Conservation (phyloP, 2,113 vertebrate genomes). For the Echinops telfairi region DNA sequence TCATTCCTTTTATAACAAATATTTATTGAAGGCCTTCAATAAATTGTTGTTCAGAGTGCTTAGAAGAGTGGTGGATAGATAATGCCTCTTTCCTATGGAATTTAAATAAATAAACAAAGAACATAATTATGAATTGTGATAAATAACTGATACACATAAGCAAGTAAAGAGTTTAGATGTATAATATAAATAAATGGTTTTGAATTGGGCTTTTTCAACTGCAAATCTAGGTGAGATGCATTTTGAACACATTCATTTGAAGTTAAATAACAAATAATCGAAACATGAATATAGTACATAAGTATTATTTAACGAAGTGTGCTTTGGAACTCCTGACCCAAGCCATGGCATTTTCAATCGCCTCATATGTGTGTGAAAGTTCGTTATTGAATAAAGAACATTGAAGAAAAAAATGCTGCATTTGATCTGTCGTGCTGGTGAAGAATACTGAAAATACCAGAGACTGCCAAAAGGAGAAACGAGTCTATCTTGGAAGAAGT, state of each 20-base stretch:
- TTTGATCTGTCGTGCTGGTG: too few species aligned
- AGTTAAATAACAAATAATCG: not conserved
- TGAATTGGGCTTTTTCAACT: not conserved
- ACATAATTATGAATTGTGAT: not conserved
- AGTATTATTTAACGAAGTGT: not conserved
- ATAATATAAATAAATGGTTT: not conserved
- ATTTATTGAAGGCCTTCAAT: not conserved
- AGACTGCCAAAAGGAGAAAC: too few species aligned
- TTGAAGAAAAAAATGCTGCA: too few species aligned
- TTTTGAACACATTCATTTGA: not conserved
- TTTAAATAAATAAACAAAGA: not conserved
- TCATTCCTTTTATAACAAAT: not conserved
- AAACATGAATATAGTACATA: not conserved
- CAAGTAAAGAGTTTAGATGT: not conserved
- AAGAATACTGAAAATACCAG: too few species aligned
- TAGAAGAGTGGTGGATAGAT: not conserved
- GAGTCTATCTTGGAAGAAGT: too few species aligned
- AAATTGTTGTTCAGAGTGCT: not conserved
- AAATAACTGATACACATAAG: not conserved
- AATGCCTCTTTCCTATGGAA: not conserved
- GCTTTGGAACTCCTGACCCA: too few species aligned
- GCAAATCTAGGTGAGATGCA: not conserved
- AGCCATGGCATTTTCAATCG: too few species aligned
- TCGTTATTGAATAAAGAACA: too few species aligned
- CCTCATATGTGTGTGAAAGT: too few species aligned